Base-by-base conservation (phyloP, 2,888 invertebrate species). In the Sesamia inferens region DNA sequence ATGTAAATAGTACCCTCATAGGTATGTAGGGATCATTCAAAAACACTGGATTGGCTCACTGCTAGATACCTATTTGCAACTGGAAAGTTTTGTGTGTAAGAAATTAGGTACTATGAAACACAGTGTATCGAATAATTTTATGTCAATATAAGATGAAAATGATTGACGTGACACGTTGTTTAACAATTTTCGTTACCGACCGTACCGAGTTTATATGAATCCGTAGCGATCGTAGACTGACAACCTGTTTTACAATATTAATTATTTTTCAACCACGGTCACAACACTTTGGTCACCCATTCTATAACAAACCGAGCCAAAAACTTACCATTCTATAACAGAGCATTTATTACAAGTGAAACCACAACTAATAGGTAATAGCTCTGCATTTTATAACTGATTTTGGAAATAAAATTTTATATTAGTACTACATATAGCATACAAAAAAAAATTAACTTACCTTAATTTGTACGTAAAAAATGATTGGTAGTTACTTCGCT, bases 401-500 rank as follows among this genome's bases (percentile, higher is more conserved):
- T 51, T 22, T 31, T 47, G 11, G 2, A 39, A 47, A 55, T n/a
- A 42, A 51, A 51, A 10, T n/a, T 51, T 51, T 6, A 0, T 16
- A 24, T 54, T 14, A 55, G 0, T 42, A 19, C 13, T 13, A 1
- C 39, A 39, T 39, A 0, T 13, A n/a, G 64, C 0, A 16, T 16
- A 19, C 6, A 42, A 22, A 13, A 70, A 51, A 22, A 1, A 14
- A 69, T 8, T 31, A 47, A 68, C 86, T 86, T 76, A 86, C 87
- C 87, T 76, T 67, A 71, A 24, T 39, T 74, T 68, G 64, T 59
- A 74, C 14, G 16, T 68, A 69, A 74, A 24, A 71, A 66, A 58
- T 66, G 66, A 61, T 54, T 70, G 66, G 39, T 54, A 75, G 74
- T 84, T 81, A 84, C 81, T 87, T 84, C 75, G 81, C 79, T 73